Percentiles rank a stretch among this genome's conserved stretches.
Evolutionary conservation across 2,888 invertebrate genomes (phyloP).

Genomic region (Drosophila atripex): DNA sequence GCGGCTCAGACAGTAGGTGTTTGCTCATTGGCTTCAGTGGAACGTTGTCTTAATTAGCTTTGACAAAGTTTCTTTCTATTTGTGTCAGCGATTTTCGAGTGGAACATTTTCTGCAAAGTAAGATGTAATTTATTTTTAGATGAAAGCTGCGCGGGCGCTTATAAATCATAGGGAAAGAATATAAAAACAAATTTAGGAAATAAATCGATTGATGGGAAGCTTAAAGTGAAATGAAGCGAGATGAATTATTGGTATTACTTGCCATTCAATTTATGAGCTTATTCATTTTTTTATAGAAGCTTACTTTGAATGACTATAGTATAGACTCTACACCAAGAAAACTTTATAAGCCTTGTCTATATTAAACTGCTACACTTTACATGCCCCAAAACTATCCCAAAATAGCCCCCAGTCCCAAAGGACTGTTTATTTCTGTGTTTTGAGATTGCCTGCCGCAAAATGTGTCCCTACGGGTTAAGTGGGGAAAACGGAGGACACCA

Average conservation of each 20-base stretch:
- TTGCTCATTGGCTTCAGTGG: slow-evolving; percentile 48
- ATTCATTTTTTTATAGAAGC: neutral
- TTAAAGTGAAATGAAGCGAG: slow-evolving; percentile 7
- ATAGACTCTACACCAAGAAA: neutral
- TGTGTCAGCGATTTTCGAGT: slow-evolving; percentile 30
- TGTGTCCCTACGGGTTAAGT: slow-evolving; percentile 14
- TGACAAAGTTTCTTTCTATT: slow-evolving; percentile 24
- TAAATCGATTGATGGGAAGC: slow-evolving; percentile 21
- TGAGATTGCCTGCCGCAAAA: slow-evolving; percentile 9
- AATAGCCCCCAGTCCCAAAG: slow-evolving; percentile 10
- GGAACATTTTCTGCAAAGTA: slow-evolving; percentile 19
- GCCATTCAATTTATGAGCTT: neutral
- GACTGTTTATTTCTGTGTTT: neutral
- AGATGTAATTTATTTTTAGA: slow-evolving; percentile 18
- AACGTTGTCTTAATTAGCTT: slow-evolving; percentile 61
- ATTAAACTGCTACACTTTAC: slow-evolving; percentile 1
- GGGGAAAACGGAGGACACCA: slow-evolving; percentile 11
- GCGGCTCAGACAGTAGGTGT: slow-evolving; percentile 43
- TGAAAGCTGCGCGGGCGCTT: slow-evolving; percentile 7
- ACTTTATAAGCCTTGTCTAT: neutral
- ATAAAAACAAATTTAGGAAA: slow-evolving; percentile 3
- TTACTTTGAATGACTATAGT: neutral
- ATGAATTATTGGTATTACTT: neutral
- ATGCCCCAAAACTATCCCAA: slow-evolving; percentile 7
- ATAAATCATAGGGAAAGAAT: slow-evolving; percentile 26